Percentiles rank a stretch among this genome's conserved stretches.
These are phyloP conservation scores for Perizoma affinitatum DNA, from an alignment of 2,888 invertebrate species.

Conservation along the genomic window DNA sequence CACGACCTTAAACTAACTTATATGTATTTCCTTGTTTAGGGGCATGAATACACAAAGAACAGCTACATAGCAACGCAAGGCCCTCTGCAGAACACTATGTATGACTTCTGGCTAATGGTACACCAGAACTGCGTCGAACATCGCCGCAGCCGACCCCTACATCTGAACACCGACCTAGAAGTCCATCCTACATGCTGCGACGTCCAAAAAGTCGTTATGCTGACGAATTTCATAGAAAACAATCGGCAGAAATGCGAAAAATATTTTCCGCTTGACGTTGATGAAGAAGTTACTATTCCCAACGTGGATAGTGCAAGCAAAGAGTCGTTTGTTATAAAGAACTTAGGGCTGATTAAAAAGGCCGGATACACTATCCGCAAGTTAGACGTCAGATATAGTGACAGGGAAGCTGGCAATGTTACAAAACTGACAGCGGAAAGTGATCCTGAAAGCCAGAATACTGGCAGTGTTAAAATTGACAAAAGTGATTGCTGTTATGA, in stretches of 20 bases:
- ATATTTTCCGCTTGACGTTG: slow-evolving; percentile 89
- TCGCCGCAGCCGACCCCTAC: background rate
- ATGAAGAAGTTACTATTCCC: slow-evolving; percentile 67
- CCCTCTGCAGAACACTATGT: slow-evolving; percentile 94
- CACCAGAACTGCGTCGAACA: slow-evolving; percentile 77
- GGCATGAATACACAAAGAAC: slow-evolving; percentile 93
- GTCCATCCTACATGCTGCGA: slow-evolving; percentile 24
- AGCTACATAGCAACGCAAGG: slow-evolving; percentile 97
- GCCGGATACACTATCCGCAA: slow-evolving; percentile 85
- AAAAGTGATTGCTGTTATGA: background rate
- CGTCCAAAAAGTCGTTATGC: slow-evolving; percentile 91
- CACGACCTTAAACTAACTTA: background rate
- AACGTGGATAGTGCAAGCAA: slow-evolving; percentile 48
- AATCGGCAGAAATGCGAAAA: slow-evolving; percentile 94
- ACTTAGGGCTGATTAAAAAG: slow-evolving; percentile 79
- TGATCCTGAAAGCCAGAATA: slow-evolving; percentile 8
- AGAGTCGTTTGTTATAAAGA: slow-evolving; percentile 79
- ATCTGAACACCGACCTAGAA: background rate
- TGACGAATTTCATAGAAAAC: slow-evolving; percentile 94
- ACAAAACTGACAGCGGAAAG: background rate
- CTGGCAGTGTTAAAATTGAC: slow-evolving; percentile 2
- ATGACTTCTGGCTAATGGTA: slow-evolving; percentile 96
- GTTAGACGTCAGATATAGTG: slow-evolving; percentile 60
- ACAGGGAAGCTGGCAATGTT: slow-evolving; percentile 12
- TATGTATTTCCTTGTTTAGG: slow-evolving; percentile 82